Evolutionary conservation across 2,797 vertebrate genomes (phyloP).

Genomic region (Peromyscus aztecus): DNA sequence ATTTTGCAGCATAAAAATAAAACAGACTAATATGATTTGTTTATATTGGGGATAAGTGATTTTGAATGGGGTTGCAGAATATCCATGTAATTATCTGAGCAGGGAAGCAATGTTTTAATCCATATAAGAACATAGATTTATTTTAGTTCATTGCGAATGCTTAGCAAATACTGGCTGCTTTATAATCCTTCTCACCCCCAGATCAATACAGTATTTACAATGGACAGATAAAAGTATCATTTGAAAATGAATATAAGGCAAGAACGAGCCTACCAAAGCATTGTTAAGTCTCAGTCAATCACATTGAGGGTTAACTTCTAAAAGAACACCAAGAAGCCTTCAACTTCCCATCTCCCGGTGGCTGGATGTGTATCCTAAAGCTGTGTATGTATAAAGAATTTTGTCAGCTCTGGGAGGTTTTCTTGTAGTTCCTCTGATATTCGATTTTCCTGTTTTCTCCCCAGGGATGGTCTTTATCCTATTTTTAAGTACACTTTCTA

Average conservation of each 20-base stretch:
- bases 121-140: neutral
- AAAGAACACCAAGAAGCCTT: neutral
- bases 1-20: slow-evolving; percentile 51
- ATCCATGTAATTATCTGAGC: slow-evolving; percentile 45
- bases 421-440: neutral
- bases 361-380: too few relatives aligned
- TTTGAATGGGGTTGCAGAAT: slow-evolving; percentile 43
- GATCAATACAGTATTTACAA: neutral
- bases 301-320: neutral
- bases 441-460: neutral
- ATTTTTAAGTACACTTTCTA: neutral
- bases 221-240: neutral
- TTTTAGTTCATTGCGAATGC: neutral
- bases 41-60: slow-evolving; percentile 53
- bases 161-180: neutral
- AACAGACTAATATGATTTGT: slow-evolving; percentile 50
- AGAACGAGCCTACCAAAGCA: neutral
- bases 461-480: neutral
- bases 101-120: slow-evolving; percentile 11
- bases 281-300: neutral
- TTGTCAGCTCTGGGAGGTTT: neutral
- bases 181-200: neutral
- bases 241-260: slow-evolving; percentile 24
- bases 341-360: neutral
- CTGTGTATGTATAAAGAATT: neutral